These are phyloP conservation scores for Corynorhinus townsendii DNA, from an alignment of 2,113 vertebrate species.

Conservation along the genomic window DNA sequence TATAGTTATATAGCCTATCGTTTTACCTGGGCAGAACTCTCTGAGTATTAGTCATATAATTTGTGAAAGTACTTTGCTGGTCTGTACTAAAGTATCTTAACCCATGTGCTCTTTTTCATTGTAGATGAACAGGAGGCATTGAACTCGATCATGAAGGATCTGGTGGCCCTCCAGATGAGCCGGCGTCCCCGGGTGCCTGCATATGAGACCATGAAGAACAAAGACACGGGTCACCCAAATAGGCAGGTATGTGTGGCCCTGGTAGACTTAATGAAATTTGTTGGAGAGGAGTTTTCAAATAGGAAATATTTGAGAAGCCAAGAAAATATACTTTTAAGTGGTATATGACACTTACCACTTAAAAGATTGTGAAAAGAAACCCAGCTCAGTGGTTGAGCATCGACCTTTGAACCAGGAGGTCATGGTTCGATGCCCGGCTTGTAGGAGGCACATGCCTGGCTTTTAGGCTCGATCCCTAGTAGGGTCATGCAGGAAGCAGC, in stretches of 20 bases:
- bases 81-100: slow-evolving; percentile 26
- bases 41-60: not conserved
- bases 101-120: slow-evolving; percentile 13
- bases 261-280: not conserved
- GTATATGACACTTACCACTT: not conserved
- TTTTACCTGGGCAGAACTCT: slow-evolving; percentile 4
- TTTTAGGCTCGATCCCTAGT: too few species aligned
- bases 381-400: too few species aligned
- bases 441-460: too few species aligned
- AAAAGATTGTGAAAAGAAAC: not conserved
- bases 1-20: not conserved
- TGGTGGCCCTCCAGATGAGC: slow-evolving; percentile 96
- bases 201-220: slow-evolving; percentile 89
- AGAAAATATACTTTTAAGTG: not conserved
- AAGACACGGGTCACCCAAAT: slow-evolving; percentile 82
- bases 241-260: slow-evolving; percentile 83
- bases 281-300: not conserved
- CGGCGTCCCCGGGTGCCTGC: slow-evolving; percentile 86
- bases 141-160: slow-evolving; percentile 99
- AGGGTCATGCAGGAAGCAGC: too few species aligned
- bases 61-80: not conserved
- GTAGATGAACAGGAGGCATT: slow-evolving; percentile 96
- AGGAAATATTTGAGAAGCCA: slow-evolving; percentile 37
- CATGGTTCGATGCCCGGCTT: too few species aligned
- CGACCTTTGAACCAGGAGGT: too few species aligned